Percentiles rank a stretch among this genome's conserved stretches.
These are phyloP conservation scores for Melieria crassipennis DNA, from an alignment of 2,888 invertebrate species.

Conservation along the genomic window DNA sequence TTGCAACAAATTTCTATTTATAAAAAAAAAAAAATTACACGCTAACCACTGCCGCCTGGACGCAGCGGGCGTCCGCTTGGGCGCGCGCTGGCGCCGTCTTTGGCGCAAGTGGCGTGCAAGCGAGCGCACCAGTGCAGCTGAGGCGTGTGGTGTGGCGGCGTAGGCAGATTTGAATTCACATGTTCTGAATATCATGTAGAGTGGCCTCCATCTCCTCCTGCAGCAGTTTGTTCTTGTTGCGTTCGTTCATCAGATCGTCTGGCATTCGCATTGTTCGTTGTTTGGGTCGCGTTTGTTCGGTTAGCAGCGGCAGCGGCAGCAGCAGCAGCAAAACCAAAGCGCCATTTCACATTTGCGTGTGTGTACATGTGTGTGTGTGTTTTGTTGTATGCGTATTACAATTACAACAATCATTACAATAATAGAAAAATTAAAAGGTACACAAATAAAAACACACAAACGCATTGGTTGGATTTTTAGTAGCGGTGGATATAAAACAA, in stretches of 20 bases:
- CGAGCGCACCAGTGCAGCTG: background rate
- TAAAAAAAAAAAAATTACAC: background rate
- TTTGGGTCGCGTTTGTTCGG: slow-evolving; percentile 26
- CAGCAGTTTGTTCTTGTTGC: slow-evolving; percentile 95
- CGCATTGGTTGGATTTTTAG: slow-evolving; percentile 24
- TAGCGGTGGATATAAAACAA: slow-evolving; percentile 34
- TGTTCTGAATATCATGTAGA: slow-evolving; percentile 98
- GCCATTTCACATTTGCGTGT: slow-evolving; percentile 30
- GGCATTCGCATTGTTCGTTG: slow-evolving; percentile 26
- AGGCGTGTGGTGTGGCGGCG: background rate
- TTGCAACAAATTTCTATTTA: slow-evolving; percentile 1
- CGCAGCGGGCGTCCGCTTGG: background rate
- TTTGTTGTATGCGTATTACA: slow-evolving; percentile 26
- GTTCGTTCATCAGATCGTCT: slow-evolving; percentile 96
- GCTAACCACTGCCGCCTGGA: background rate
- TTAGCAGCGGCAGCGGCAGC: slow-evolving; percentile 21
- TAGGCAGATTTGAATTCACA: slow-evolving; percentile 71
- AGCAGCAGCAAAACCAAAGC: slow-evolving; percentile 34
- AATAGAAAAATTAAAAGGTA: slow-evolving; percentile 23
- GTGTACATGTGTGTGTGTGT: slow-evolving; percentile 17
- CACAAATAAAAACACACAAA: slow-evolving; percentile 40
- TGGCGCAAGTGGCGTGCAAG: background rate
- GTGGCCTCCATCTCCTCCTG: slow-evolving; percentile 99
- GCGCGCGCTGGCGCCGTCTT: background rate
- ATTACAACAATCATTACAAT: slow-evolving; percentile 34